These are phyloP conservation scores for Solea solea DNA, from an alignment of 2,113 vertebrate genomes.

Conservation along the genomic window DNA sequence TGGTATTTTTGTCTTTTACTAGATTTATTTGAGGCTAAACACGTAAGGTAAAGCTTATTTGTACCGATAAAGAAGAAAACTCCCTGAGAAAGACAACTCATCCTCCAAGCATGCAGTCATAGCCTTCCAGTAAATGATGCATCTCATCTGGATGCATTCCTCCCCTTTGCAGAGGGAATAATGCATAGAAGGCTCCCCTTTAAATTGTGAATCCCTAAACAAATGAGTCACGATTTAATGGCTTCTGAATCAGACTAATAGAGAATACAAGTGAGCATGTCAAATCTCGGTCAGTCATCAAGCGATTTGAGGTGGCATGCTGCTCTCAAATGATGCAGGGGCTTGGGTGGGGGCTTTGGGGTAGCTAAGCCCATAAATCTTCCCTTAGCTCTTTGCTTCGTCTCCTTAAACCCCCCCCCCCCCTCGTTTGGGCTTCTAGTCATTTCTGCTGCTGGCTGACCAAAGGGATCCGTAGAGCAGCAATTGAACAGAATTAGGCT, in stretches of 20 bases:
- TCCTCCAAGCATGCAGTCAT: conserved; percentile 48
- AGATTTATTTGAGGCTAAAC: no score
- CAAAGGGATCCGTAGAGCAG: conserved; percentile 13
- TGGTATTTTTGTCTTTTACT: background rate
- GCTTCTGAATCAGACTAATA: background rate
- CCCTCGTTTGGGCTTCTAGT: conserved; percentile 29
- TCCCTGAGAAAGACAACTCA: conserved; percentile 38
- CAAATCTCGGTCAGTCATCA: conserved; percentile 55
- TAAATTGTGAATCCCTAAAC: background rate
- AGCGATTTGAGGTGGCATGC: conserved; percentile 48
- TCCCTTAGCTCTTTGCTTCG: conserved; percentile 57
- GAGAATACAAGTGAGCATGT: conserved; percentile 24
- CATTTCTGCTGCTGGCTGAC: conserved; percentile 44
- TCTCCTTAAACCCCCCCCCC: conserved; percentile 34
- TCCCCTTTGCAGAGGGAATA: conserved; percentile 39
- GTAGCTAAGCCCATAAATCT: conserved; percentile 70
- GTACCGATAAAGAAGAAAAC: background rate
- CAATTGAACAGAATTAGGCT: conserved; percentile 36
- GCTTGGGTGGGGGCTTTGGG: conserved; percentile 64
- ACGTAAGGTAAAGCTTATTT: background rate
- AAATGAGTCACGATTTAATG: background rate
- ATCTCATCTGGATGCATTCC: conserved; percentile 46
- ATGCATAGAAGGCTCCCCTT: conserved; percentile 9
- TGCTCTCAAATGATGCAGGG: conserved; percentile 55
- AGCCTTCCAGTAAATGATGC: conserved; percentile 64